A percentile compares a stretch with the other conserved stretches of the same genome.
These are phyloP conservation scores for Oreocharis arfaki DNA, from an alignment of 2,113 vertebrate species.

Conservation along the genomic window DNA sequence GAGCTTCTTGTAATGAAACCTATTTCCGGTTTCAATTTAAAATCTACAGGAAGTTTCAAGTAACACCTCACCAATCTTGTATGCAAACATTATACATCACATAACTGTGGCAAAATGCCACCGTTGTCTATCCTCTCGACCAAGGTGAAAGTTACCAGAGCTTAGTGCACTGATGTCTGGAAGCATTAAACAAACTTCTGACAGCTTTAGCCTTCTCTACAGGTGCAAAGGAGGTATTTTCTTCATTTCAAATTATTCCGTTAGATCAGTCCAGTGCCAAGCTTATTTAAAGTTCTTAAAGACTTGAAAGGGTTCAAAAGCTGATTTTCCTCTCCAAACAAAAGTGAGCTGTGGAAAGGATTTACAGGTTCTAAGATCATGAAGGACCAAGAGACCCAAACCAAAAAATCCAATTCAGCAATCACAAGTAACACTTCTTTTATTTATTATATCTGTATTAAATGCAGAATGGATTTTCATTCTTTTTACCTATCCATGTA, in stretches of 20 bases:
- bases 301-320: not conserved
- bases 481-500: not conserved
- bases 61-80: not conserved
- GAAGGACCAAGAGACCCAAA: not conserved
- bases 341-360: not conserved
- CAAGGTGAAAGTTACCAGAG: not conserved
- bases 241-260: not conserved
- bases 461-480: not conserved
- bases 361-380: not conserved
- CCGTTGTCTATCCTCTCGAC: fast-evolving
- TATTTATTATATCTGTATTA: not conserved
- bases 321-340: not conserved
- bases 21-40: not conserved
- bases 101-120: not conserved
- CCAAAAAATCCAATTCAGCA: not conserved
- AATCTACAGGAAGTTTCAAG: not conserved
- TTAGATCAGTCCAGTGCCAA: not conserved
- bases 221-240: not conserved
- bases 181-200: not conserved
- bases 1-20: not conserved
- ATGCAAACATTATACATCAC: not conserved
- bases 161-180: not conserved
- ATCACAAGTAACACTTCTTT: not conserved
- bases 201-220: not conserved
- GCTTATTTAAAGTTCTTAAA: not conserved